Evolutionary conservation across 2,888 invertebrate species (phyloP).

Genomic region (Trissolcus brochymenae): DNA sequence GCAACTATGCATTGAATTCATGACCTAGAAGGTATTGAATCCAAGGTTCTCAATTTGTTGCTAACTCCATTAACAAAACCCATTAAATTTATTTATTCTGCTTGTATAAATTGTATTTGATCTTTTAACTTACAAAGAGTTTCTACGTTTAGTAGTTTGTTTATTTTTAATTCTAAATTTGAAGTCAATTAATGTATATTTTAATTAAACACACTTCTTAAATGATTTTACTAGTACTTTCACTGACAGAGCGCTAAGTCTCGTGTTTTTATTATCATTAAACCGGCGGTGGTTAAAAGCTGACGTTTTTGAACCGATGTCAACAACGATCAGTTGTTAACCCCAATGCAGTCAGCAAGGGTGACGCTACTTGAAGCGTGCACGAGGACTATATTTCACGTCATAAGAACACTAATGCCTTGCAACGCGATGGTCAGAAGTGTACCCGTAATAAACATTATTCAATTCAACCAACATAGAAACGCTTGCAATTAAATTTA

Average conservation of each 20-base stretch:
- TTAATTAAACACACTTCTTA: not conserved
- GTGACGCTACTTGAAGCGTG: slow-evolving; percentile 5
- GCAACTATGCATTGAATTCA: slow-evolving; percentile 12
- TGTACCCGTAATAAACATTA: not conserved
- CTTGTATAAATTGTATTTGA: no score
- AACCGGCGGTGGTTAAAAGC: not conserved
- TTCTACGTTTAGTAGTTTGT: no score
- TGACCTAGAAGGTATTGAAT: slow-evolving; percentile 16
- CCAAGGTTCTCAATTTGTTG: not conserved
- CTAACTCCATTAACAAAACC: no score
- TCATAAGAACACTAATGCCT: slow-evolving; percentile 8
- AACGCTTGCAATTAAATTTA: no score
- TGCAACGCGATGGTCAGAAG: not conserved
- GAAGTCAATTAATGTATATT: not conserved
- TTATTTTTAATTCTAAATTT: no score
- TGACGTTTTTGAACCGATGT: slow-evolving; percentile 6
- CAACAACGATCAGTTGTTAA: slow-evolving; percentile 63
- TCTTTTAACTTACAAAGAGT: no score
- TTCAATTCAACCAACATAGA: not conserved
- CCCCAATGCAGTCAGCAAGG: slow-evolving; percentile 58
- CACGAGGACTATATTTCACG: slow-evolving; percentile 5
- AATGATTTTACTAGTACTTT: not conserved
- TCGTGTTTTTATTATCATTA: slow-evolving; percentile 7
- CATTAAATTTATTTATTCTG: no score
- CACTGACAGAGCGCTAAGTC: no score